A percentile compares a stretch with the other conserved stretches of the same genome.
These are phyloP conservation scores for Ptychoptera albimana DNA, from an alignment of 2,888 invertebrate genomes.

Conservation along the genomic window DNA sequence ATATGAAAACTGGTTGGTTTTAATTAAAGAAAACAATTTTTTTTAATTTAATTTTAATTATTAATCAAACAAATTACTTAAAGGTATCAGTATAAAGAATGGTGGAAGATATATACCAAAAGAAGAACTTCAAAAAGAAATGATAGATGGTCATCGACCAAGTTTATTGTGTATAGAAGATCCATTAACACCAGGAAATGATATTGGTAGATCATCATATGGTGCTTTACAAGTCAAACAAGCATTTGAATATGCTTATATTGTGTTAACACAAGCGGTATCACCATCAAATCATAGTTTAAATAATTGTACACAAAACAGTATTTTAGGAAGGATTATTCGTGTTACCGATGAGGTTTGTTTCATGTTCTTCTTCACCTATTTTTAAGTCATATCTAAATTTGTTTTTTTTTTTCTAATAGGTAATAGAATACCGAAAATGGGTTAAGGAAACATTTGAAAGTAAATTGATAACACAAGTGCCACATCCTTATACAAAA, in stretches of 20 bases:
- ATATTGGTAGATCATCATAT: slow-evolving; percentile 95
- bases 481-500: slow-evolving; percentile 8
- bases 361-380: too few species aligned
- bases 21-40: not conserved
- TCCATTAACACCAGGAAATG: slow-evolving; percentile 89
- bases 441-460: slow-evolving; percentile 32
- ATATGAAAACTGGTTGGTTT: slow-evolving; percentile 62
- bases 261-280: slow-evolving; percentile 62
- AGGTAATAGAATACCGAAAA: slow-evolving; percentile 41
- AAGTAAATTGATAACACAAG: slow-evolving; percentile 21
- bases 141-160: slow-evolving; percentile 87
- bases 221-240: slow-evolving; percentile 56
- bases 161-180: slow-evolving; percentile 95
- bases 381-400: too few species aligned
- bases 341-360: slow-evolving; percentile 76
- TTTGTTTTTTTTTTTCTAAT: too few species aligned
- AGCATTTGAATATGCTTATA: slow-evolving; percentile 94
- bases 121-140: slow-evolving; percentile 81
- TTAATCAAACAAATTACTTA: not conserved
- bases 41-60: not conserved
- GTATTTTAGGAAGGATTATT: slow-evolving; percentile 78
- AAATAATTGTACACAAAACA: slow-evolving; percentile 38
- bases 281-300: slow-evolving; percentile 36
- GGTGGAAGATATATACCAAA: slow-evolving; percentile 90
- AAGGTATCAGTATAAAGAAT: slow-evolving; percentile 70